Base-by-base conservation (phyloP, 2,113 vertebrate genomes). In the Nesogale talazaci region DNA sequence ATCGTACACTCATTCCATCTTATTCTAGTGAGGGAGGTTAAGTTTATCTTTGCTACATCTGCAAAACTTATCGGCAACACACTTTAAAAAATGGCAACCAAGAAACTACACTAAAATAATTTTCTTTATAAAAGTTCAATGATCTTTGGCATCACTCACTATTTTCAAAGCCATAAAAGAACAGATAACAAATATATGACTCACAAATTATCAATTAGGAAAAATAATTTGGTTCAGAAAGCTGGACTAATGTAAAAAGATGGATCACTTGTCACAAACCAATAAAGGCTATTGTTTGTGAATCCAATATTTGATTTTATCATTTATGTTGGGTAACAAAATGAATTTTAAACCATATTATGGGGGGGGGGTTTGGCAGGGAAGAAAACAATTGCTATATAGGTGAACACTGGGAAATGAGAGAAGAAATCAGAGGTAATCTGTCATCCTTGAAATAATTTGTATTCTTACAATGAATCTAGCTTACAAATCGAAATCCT, bases 131-230 rank as follows among this genome's bases (percentile, higher is more conserved):
- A 96, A 96, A 96, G 78, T 86, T 90, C 57, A 3, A 76, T 93
- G 96, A 95, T 96, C 95, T 97, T 95, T 95, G 96, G 88, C 95
- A 96, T 97, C 16, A 27, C 94, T 97, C 97, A 97, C 95, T 97
- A 96, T 96, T 97, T 98, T 97, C 94, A 98, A 97, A 96, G 89
- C 96, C 96, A 96, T 95, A 97, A 97, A 97, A 98, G 94, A 98
- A 97, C 29, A 97, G 96, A 96, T 94, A 98, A 98, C 94, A 97
- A 98, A 98, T 96, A 98, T 93, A 97, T 96, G 97, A 98, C 97
- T 97, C 97, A 98, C 84, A 95, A 97, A 98, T 98, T 93, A 98
- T 97, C 97, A 98, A 97, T 98, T 98, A 98, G 93, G 90, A 98
- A 98, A 98, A 98, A 97, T 96, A 98, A 97, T 97, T 95, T 97